Evolutionary conservation across 2,797 vertebrate species (phyloP).

Genomic region (Babyrousa celebensis): DNA sequence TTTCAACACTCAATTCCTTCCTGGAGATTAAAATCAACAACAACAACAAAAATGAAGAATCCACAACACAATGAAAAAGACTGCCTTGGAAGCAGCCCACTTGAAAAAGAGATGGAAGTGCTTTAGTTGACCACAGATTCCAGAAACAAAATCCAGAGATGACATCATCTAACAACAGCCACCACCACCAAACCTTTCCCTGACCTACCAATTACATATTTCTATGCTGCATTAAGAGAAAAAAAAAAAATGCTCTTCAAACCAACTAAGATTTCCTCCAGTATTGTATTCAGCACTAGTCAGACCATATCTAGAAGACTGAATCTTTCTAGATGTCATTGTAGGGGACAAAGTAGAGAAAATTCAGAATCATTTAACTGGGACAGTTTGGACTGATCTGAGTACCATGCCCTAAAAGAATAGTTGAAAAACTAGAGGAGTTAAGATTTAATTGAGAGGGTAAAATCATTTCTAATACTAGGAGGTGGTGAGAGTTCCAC

Average conservation of each 20-base stretch:
- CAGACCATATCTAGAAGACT: not conserved
- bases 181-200: not conserved
- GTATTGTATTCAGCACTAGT: not conserved
- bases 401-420: not conserved
- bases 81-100: not conserved
- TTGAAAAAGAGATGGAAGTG: not conserved
- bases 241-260: not conserved
- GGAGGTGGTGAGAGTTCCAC: fast-evolving
- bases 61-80: not conserved
- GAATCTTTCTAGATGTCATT: not conserved
- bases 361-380: constrained; percentile 24
- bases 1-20: not conserved
- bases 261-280: not conserved
- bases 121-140: not conserved
- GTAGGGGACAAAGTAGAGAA: not conserved
- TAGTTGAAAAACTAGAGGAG: constrained; percentile 3
- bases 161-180: not conserved
- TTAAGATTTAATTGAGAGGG: not conserved
- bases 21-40: constrained; percentile 12
- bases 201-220: not conserved
- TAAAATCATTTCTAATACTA: not conserved
- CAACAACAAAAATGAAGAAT: not conserved
- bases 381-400: not conserved
- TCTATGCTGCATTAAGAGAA: not conserved
- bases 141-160: constrained; percentile 28